A percentile compares a stretch with the other conserved stretches of the same genome.
Conservation (phyloP, 2,888 invertebrate genomes). For the Eupithecia exiguata region DNA sequence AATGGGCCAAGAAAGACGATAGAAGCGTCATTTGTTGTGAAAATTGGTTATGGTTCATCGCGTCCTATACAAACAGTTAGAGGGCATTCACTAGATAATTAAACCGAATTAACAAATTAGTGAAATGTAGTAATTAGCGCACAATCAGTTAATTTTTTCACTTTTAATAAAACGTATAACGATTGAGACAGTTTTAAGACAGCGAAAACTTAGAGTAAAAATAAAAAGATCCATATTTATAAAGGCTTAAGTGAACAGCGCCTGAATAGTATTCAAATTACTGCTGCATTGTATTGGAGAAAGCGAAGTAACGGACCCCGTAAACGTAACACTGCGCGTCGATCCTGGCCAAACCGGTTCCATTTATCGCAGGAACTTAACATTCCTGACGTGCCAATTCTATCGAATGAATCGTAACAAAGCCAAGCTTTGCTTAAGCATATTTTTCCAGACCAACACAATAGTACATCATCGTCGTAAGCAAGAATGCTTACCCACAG, state of each 20-base stretch:
- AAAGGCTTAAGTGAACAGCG: neutral
- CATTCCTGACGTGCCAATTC: neutral
- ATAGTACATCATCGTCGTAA: conserved; percentile 32
- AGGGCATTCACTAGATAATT: neutral
- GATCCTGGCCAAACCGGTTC: conserved; percentile 1
- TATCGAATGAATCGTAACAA: conserved; percentile 11
- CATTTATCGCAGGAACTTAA: conserved; percentile 10
- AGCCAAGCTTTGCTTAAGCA: conserved; percentile 46
- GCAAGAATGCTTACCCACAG: conserved; percentile 12
- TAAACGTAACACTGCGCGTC: conserved; percentile 2
- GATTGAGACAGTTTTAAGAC: neutral
- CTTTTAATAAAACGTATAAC: neutral
- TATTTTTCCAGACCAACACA: conserved; percentile 50
- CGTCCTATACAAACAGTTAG: neutral
- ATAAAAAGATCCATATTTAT: neutral
- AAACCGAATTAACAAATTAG: neutral
- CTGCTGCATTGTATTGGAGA: conserved; percentile 14
- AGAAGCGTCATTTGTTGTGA: neutral
- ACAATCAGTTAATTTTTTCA: neutral
- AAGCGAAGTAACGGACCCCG: conserved; percentile 42
- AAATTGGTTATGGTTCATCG: neutral
- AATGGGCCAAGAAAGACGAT: neutral
- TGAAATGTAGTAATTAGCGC: neutral
- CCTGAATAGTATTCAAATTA: conserved; percentile 4
- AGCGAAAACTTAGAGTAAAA: neutral